phyloP scores from a whole-genome alignment of 2,888 invertebrate species.

The Chalcosyrphus nemorum region DNA sequence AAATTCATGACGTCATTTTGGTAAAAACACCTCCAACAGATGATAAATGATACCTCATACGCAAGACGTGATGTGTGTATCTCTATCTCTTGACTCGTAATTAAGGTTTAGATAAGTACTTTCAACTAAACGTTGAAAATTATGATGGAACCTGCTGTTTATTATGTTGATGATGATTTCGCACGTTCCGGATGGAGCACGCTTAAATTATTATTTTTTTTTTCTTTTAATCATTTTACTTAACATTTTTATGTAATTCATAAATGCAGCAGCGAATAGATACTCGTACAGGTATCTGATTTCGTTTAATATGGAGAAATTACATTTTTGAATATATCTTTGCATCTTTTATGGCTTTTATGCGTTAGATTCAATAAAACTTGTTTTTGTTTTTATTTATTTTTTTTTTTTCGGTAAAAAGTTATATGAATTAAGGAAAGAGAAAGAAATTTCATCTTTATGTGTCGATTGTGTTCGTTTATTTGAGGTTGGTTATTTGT shows the following conservation, averaged over 20 bases:
- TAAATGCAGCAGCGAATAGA: conserved; percentile 1
- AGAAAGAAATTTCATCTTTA: not conserved
- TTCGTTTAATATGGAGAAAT: conserved; percentile 20
- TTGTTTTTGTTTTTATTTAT: not conserved
- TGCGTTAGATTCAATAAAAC: not conserved
- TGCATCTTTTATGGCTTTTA: not conserved
- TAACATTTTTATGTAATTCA: conserved; percentile 8
- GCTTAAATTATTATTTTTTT: not conserved
- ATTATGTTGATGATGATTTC: not conserved
- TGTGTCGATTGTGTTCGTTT: not conserved
- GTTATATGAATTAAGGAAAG: not conserved
- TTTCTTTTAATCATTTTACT: not conserved
- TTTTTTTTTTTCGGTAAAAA: not conserved
- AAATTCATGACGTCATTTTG: not conserved
- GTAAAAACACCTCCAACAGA: not conserved
- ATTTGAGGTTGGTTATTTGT: not conserved
- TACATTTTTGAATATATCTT: not conserved
- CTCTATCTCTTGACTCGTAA: not conserved
- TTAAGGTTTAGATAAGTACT: not conserved
- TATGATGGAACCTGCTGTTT: not conserved
- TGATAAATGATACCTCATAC: not conserved
- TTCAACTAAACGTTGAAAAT: not conserved
- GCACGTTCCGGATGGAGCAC: conserved; percentile 17
- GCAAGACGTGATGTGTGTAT: not conserved
- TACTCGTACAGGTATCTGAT: conserved; percentile 12